A percentile compares a stretch with the other conserved stretches of the same genome.
These are phyloP conservation scores for Leptura quadrifasciata DNA, from an alignment of 2,888 invertebrate genomes.

Conservation along the genomic window DNA sequence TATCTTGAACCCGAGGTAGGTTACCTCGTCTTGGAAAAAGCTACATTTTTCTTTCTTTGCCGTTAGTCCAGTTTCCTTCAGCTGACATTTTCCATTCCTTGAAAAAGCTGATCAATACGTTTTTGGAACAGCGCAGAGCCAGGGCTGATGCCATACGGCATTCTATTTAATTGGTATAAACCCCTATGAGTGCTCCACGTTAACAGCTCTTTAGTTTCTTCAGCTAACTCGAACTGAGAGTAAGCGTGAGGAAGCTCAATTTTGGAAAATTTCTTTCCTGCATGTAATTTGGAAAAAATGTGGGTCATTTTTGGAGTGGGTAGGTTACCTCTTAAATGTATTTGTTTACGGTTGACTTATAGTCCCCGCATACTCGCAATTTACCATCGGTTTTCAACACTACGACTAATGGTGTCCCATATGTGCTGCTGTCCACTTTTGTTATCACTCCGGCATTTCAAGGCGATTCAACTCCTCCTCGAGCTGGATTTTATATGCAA, in stretches of 20 bases:
- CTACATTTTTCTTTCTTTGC: not conserved
- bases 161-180: slow-evolving; percentile 3
- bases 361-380: not conserved
- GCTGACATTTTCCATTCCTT: no score
- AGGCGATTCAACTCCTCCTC: no score
- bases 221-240: not conserved
- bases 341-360: slow-evolving; percentile 25
- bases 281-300: slow-evolving; percentile 18
- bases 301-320: slow-evolving; percentile 15
- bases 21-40: not conserved
- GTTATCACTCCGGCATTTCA: no score
- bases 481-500: no score
- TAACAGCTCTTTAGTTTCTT: no score
- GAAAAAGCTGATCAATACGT: no score
- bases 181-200: slow-evolving; percentile 34
- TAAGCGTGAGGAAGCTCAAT: not conserved
- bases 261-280: slow-evolving; percentile 3
- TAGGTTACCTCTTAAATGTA: slow-evolving; percentile 22
- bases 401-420: slow-evolving; percentile 15
- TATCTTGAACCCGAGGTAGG: no score
- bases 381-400: not conserved
- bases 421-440: slow-evolving; percentile 21
- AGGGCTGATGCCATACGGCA: slow-evolving; percentile 27
- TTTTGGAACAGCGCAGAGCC: not conserved
- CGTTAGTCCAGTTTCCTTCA: not conserved